A percentile compares a stretch with the other conserved stretches of the same genome.
phyloP scores from a whole-genome alignment of 2,113 vertebrate genomes.

The Serilophus lunatus region DNA sequence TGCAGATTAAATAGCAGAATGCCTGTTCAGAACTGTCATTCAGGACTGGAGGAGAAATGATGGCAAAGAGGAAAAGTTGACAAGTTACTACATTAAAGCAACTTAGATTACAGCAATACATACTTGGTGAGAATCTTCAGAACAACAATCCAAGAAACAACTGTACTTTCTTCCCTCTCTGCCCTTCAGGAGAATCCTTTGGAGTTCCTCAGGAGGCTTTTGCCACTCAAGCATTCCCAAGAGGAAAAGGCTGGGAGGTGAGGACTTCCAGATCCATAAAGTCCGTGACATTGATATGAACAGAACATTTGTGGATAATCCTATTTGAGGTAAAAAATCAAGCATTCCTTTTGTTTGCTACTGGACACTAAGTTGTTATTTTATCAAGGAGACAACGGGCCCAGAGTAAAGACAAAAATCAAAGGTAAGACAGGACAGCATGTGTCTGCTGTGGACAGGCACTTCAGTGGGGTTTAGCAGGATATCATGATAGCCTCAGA shows the following conservation, averaged over 20 bases:
- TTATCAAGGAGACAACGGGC: not conserved
- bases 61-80: not conserved
- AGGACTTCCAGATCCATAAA: not conserved
- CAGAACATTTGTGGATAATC: not conserved
- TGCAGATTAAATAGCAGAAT: not conserved
- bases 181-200: not conserved
- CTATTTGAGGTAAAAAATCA: not conserved
- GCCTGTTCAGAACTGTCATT: not conserved
- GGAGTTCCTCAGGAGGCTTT: not conserved
- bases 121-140: not conserved
- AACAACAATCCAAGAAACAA: not conserved
- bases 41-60: not conserved
- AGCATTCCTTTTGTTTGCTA: not conserved
- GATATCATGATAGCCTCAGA: too few relatives aligned
- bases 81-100: not conserved
- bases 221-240: rapidly evolving
- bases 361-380: not conserved
- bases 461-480: not conserved
- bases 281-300: not conserved
- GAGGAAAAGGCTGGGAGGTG: not conserved
- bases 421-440: not conserved
- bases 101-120: not conserved
- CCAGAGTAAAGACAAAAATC: not conserved
- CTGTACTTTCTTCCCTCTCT: not conserved
- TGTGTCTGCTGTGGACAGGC: too few relatives aligned